Evolutionary conservation across 2,888 invertebrate species (phyloP), one percentile per base, ranked within the genome.

Genomic region (Melanchra persicariae): DNA sequence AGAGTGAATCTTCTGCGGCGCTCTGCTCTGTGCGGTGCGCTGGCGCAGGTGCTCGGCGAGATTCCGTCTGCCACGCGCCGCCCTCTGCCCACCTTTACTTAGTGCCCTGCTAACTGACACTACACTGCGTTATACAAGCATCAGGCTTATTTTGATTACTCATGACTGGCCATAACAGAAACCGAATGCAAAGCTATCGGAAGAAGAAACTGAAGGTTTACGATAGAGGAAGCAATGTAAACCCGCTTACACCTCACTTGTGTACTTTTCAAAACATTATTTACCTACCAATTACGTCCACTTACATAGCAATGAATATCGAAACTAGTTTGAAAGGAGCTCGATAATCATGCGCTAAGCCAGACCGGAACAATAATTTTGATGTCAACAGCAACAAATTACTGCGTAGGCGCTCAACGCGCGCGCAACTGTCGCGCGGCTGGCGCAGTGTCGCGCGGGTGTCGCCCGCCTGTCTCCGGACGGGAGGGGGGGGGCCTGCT

Each of bases 361-460:
- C 62, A 55, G 59, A 81, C 81, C 84, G 85, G 82, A 85, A 84
- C 85, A 74, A 85, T 85, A 76, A 85, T 80, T 83, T 84, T 66
- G 70, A 71, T 79, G 85, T 83, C 77, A 83, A 70, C 85, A 75
- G 58, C 80, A 80, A 77, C 84, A 85, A 81, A 84, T 77, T 61
- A 75, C 30, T 52, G 74, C 52, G 81, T 68, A 69, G 76, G 77
- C 76, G 64, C 49, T 37, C 61, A 63, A 22, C 67, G 17, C 54
- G 70, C 70, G 66, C 57, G 69, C 79, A 49, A 68, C 73, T 73
- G 79, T 65, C 69, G 65, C 74, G 60, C 49, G 43, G 43, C 63
- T 61, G 47, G 22, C 51, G 59, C 54, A 37, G 51, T 60, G 74
- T 57, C 71, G 72, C 59, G 34, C 52, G 63, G 52, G n/a, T 10